phyloP scores from a whole-genome alignment of 2,113 vertebrate genomes.

The Sinocyclocheilus maitianheensis region DNA sequence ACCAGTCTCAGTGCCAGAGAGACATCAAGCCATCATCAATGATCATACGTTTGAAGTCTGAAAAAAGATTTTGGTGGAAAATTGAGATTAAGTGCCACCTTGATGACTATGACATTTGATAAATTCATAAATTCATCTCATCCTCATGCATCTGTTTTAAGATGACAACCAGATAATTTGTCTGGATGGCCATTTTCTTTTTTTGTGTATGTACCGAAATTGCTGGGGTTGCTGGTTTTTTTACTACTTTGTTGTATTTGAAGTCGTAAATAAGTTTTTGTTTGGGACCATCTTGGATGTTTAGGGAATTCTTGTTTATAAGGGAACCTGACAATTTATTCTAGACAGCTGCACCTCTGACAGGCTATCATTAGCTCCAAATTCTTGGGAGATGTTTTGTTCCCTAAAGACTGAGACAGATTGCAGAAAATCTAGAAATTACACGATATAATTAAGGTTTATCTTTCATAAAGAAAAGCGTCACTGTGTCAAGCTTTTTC shows the following conservation, averaged over 20 bases:
- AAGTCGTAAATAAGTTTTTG: slow-evolving; percentile 59
- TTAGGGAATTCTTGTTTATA: slow-evolving; percentile 77
- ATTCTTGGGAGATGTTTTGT: slow-evolving; percentile 77
- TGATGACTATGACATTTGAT: not conserved
- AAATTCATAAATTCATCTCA: slow-evolving; percentile 9
- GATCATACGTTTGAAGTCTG: not conserved
- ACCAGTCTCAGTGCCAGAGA: not conserved
- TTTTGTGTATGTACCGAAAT: not conserved
- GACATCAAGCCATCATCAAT: not conserved
- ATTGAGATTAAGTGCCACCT: not conserved
- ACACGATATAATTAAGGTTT: slow-evolving; percentile 79
- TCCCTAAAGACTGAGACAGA: slow-evolving; percentile 78
- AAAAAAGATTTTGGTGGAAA: not conserved
- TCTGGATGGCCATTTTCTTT: not conserved
- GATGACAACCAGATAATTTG: slow-evolving; percentile 13
- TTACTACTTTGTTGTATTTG: slow-evolving; percentile 48
- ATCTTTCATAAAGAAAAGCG: slow-evolving; percentile 71
- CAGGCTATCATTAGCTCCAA: slow-evolving; percentile 80
- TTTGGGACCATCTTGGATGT: slow-evolving; percentile 59
- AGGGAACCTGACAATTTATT: slow-evolving; percentile 77
- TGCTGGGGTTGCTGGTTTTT: not conserved
- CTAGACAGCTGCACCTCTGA: slow-evolving; percentile 82
- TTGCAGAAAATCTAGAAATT: slow-evolving; percentile 77
- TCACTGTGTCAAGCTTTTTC: slow-evolving; percentile 62
- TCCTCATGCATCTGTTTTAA: not conserved